Evolutionary conservation across 2,797 vertebrate genomes (phyloP), one percentile per base, ranked within the genome.

Genomic region (Naso thynnoides): DNA sequence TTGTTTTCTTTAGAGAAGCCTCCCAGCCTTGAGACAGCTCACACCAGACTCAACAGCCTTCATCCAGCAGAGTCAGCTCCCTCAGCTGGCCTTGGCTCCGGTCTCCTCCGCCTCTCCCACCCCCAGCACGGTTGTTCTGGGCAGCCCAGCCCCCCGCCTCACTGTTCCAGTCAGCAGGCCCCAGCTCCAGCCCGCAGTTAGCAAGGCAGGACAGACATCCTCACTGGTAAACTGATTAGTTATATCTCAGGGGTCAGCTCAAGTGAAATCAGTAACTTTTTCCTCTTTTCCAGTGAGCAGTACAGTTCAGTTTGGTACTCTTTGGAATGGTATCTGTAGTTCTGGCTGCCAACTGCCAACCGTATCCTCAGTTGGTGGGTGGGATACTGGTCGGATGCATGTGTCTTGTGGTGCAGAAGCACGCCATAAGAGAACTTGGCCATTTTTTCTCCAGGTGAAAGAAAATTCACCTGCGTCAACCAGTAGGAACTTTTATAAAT

Each of bases 1-100:
- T 21, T 75, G 67, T 56, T 49, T 31, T 52, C 31, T 86, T 36
- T 90, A 99, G 98, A 97, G 97, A 95, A 99, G 97, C 94, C 96
- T 99, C 92, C 97, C 98, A 23, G 96, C 97, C 89, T 95, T 99
- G 95, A 95, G 97, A 92, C 97, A 99, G 91, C 92, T 99, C 89
- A 99, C 97, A 61, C 97, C 97, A 8, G 97, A 99, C 92, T 97
- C 97, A 0, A 92, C 95, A 49, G 96, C 96, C 92, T 99, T 99
- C 92, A 98, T 99, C 91, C 97, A 98, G 93, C 97, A 98, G 95
- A 99, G 98, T 93, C 97, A 98, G 86, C 94, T 96, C 81, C 95
- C 96, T 64, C 90, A 91, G 81, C 64, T 71, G 2, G 49, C 85
- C 66, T 75, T 88, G 48, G 73, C 65, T 77, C 72, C 86, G n/a